phyloP scores from a whole-genome alignment of 2,113 vertebrate genomes.

The Picathartes gymnocephalus region DNA sequence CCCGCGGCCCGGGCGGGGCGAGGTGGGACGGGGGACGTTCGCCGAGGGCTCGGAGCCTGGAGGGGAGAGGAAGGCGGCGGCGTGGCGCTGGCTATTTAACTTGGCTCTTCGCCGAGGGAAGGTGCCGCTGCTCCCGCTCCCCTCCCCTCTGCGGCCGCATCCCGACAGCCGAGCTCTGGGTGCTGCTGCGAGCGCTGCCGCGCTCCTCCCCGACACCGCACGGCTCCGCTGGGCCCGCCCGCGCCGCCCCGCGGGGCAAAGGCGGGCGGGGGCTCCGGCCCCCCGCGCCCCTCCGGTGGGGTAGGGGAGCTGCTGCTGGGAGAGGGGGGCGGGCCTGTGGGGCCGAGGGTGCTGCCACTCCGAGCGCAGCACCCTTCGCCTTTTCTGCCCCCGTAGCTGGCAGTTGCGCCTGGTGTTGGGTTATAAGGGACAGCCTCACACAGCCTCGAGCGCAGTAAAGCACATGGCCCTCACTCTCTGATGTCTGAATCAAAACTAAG shows the following conservation, averaged over 20 bases:
- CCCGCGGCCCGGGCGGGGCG: neutral
- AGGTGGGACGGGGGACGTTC: neutral
- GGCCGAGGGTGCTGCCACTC: neutral
- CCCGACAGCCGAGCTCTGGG: neutral
- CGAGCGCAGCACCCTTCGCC: too few species aligned
- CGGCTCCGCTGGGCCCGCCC: neutral
- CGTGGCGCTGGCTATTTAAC: slow-evolving; percentile 1
- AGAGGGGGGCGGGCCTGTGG: rapidly evolving
- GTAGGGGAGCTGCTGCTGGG: neutral
- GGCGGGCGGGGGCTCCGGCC: neutral
- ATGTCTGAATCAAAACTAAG: neutral
- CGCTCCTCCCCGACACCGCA: neutral
- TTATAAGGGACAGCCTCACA: rapidly evolving
- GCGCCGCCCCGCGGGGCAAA: neutral
- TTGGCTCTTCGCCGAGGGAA: neutral
- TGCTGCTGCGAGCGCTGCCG: neutral
- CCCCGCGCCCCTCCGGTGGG: neutral
- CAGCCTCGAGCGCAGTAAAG: too few species aligned
- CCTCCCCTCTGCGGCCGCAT: slow-evolving; percentile 14
- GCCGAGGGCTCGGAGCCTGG: neutral
- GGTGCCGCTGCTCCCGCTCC: neutral
- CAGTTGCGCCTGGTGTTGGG: rapidly evolving
- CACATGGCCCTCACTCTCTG: rapidly evolving
- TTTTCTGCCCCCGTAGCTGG: rapidly evolving
- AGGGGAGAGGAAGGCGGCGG: neutral